phyloP scores from a whole-genome alignment of 1,140 invertebrate species.

The Aradophagus sp. region DNA sequence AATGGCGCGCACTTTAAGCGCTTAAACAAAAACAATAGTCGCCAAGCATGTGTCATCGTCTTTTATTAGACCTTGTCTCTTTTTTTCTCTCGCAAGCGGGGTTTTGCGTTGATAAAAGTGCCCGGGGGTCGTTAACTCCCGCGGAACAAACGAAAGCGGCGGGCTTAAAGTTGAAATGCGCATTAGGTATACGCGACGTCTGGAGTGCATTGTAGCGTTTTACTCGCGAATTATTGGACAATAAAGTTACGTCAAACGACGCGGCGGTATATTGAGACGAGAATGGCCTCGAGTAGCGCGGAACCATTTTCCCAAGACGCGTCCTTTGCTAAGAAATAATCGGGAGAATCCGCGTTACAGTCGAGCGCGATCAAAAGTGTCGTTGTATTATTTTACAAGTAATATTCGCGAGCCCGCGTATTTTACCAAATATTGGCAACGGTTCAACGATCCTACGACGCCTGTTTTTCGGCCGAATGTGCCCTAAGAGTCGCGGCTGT shows the following conservation, averaged over 20 bases:
- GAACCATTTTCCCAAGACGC: slow-evolving; percentile 34
- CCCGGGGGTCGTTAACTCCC: slow-evolving; percentile 32
- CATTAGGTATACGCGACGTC: slow-evolving; percentile 31
- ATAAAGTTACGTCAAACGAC: slow-evolving; percentile 42
- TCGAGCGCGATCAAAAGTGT: slow-evolving; percentile 32
- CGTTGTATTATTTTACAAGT: slow-evolving; percentile 52
- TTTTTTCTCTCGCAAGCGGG: slow-evolving; percentile 20
- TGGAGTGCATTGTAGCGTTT: slow-evolving; percentile 31
- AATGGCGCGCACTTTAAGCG: too few species aligned
- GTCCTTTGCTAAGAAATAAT: slow-evolving; percentile 18
- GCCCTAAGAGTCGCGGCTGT: too few species aligned
- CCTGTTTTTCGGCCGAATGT: slow-evolving; percentile 1
- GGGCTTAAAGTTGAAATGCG: slow-evolving; percentile 35
- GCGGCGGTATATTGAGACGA: slow-evolving; percentile 28
- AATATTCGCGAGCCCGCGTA: slow-evolving; percentile 32
- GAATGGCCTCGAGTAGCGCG: slow-evolving; percentile 37
- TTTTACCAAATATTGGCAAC: slow-evolving; percentile 36
- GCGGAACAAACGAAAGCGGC: slow-evolving; percentile 30
- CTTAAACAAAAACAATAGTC: too few species aligned
- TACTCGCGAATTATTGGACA: slow-evolving; percentile 50
- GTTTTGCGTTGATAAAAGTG: slow-evolving; percentile 22
- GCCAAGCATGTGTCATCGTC: slow-evolving; percentile 17
- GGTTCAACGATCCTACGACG: slow-evolving; percentile 19
- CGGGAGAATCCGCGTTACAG: slow-evolving; percentile 25
- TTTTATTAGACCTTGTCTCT: slow-evolving; percentile 41